These are phyloP conservation scores for Python bivittatus DNA, from an alignment of 2,113 vertebrate species.

Conservation along the genomic window DNA sequence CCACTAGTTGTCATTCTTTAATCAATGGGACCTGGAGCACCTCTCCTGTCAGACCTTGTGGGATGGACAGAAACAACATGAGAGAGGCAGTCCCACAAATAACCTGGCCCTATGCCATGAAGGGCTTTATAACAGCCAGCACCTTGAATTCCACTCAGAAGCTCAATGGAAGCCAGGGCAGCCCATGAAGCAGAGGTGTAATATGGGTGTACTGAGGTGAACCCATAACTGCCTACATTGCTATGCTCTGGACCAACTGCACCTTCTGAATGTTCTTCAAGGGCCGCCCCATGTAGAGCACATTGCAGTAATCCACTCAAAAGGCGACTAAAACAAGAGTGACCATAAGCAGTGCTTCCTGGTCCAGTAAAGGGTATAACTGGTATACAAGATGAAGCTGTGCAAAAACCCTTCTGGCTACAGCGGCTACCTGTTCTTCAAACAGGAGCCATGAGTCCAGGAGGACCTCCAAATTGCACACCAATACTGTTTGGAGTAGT, in stretches of 20 bases:
- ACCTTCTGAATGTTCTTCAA: background rate
- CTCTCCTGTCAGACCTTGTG: background rate
- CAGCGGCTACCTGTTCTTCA: background rate
- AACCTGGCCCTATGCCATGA: background rate
- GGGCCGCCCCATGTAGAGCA: background rate
- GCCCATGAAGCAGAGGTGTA: background rate
- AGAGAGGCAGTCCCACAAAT: background rate
- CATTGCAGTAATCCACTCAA: background rate
- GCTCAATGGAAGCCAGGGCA: background rate
- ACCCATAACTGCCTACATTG: background rate
- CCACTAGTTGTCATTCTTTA: background rate
- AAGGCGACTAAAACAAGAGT: background rate
- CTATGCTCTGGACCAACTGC: background rate
- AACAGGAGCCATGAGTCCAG: background rate
- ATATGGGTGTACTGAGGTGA: background rate
- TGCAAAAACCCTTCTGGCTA: background rate
- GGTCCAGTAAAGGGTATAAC: background rate
- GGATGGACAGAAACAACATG: background rate
- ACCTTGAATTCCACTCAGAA: background rate
- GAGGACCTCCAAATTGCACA: background rate
- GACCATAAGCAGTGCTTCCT: background rate
- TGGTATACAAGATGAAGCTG: background rate
- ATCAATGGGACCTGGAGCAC: background rate
- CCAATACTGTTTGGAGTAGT: background rate
- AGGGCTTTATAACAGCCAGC: too few species aligned